Percentiles rank a stretch among this genome's conserved stretches.
These are phyloP conservation scores for Dioctria linearis DNA, from an alignment of 2,888 invertebrate species.

Conservation along the genomic window DNA sequence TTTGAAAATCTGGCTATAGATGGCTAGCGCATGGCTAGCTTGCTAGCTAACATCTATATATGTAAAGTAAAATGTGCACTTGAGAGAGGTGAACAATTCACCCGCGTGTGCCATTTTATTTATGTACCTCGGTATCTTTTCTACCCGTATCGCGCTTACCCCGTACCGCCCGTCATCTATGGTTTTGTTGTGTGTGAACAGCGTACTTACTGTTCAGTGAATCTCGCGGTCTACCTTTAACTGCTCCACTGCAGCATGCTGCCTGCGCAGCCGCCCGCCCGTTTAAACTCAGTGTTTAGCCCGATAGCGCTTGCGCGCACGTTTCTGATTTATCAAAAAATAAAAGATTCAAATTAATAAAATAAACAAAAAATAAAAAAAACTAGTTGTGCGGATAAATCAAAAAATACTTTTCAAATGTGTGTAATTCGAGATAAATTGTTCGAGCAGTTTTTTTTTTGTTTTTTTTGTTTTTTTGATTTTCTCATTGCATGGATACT, in stretches of 20 bases:
- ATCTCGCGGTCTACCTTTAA: too few relatives aligned
- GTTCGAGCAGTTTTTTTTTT: neutral
- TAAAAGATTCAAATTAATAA: too few relatives aligned
- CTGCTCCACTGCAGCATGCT: too few relatives aligned
- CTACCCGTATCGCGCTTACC: neutral
- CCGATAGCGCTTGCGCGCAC: neutral
- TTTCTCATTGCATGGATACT: too few relatives aligned
- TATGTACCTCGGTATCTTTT: neutral
- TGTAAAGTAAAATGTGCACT: neutral
- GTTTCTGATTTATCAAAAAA: neutral
- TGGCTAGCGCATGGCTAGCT: too few relatives aligned
- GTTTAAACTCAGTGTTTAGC: too few relatives aligned
- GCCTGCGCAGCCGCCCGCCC: too few relatives aligned
- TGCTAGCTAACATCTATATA: too few relatives aligned
- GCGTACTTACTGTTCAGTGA: too few relatives aligned
- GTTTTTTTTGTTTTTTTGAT: neutral
- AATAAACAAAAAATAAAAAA: neutral
- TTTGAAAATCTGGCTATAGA: too few relatives aligned
- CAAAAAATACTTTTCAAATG: slow-evolving; percentile 1
- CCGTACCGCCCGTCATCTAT: too few relatives aligned
- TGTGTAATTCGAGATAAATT: neutral
- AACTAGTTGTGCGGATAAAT: neutral
- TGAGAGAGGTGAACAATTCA: neutral
- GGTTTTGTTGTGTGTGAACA: too few relatives aligned
- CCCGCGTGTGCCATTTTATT: slow-evolving; percentile 1